Evolutionary conservation across 2,113 vertebrate genomes (phyloP), one percentile per base, ranked within the genome.

Genomic region (Empidonax alnorum): DNA sequence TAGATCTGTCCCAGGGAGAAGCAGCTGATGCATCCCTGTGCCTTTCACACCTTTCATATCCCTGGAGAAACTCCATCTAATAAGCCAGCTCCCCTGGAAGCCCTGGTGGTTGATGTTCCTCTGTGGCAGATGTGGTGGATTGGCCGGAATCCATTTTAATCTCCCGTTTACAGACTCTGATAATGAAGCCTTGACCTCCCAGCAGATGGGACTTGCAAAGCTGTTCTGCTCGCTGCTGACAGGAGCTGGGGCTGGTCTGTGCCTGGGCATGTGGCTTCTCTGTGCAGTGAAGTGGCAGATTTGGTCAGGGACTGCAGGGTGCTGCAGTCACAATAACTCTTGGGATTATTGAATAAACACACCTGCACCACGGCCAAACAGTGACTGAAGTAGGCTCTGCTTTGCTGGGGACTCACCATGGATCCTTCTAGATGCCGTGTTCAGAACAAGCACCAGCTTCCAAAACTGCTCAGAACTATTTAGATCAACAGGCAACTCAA

Each of bases 61-160:
- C 81, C 87, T 71, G 73, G 68, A 88, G 75, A 71, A 81, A 28
- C 61, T 84, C 67, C 49, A 52, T 86, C 89, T 96, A 56, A 87
- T 90, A 93, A 72, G 28, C 22, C 41, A 52, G 59, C 41, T 93
- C 65, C 79, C 65, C 35, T 73, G 87, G 62, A 80, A 90, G 56
- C 50, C 61, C 33, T 15, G 8, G 56, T 41, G 52, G 83, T 18
- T 78, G 68, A 65, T 72, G 52, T 35, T 84, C n/a, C 68, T 92
- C 44, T 61, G 14, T 11, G 61, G 63, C 93, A 96, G 82, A 95
- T 96, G 95, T 84, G 94, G 44, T 68, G 33, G 75, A 53, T 65
- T 96, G 95, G 93, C 94, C 3, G 0, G 73, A 42, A 55, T 92
- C 96, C 94, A 95, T 96, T 96, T 97, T 93, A 92, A 96, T 95